Evolutionary conservation across 2,888 invertebrate species (phyloP).

Genomic region (Erebia aethiops): DNA sequence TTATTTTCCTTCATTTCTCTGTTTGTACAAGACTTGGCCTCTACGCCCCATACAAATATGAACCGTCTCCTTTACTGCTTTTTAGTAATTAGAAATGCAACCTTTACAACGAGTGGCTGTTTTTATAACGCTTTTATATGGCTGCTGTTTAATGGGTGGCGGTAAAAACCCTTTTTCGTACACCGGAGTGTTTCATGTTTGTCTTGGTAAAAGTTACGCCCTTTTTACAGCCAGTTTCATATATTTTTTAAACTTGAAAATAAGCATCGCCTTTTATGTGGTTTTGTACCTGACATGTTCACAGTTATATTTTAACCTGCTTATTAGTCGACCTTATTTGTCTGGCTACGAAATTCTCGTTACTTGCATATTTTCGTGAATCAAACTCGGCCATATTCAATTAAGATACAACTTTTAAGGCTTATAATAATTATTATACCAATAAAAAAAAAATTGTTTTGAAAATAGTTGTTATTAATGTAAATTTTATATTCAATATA

Average conservation of each 20-base stretch:
- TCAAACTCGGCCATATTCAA: neutral
- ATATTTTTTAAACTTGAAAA: slow-evolving; percentile 2
- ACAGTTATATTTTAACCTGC: neutral
- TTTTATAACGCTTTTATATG: slow-evolving; percentile 14
- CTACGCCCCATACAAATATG: too few species aligned
- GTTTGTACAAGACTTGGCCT: too few species aligned
- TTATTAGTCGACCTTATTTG: slow-evolving; percentile 4
- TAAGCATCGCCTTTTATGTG: neutral
- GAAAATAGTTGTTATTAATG: too few species aligned
- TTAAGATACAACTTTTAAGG: neutral
- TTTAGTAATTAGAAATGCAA: slow-evolving; percentile 33
- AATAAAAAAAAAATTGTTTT: too few species aligned
- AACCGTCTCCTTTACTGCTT: too few species aligned
- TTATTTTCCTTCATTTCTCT: too few species aligned
- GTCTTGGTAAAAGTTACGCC: slow-evolving; percentile 12
- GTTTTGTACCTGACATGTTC: neutral
- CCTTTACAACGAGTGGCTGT: slow-evolving; percentile 13
- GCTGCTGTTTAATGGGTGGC: slow-evolving; percentile 10
- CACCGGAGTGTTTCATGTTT: slow-evolving; percentile 2
- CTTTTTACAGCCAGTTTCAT: neutral
- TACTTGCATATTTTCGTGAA: neutral
- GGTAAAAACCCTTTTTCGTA: slow-evolving; percentile 14
- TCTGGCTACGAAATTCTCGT: neutral
- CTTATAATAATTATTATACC: neutral
- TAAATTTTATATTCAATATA: too few species aligned